Percentiles rank a stretch among this genome's conserved stretches.
Conservation (phyloP, 2,113 vertebrate species). For the Misgurnus anguillicaudatus region DNA sequence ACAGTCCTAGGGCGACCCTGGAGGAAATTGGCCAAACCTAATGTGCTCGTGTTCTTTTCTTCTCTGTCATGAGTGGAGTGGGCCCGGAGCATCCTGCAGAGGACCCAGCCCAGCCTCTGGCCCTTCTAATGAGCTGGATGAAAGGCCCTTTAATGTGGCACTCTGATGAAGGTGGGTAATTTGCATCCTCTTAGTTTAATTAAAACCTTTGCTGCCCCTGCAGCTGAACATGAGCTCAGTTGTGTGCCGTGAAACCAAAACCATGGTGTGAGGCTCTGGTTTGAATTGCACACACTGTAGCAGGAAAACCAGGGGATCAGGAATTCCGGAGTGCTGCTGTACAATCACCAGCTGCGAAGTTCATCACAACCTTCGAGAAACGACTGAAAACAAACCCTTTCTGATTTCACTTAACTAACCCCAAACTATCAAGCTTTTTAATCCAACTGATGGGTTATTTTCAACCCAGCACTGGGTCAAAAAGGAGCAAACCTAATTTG, state of each 20-base stretch:
- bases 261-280: slow-evolving; percentile 19
- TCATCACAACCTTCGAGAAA: no score
- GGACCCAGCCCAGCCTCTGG: slow-evolving; percentile 25
- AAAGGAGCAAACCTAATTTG: no score
- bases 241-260: slow-evolving; percentile 19
- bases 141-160: slow-evolving; percentile 60
- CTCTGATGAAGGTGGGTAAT: slow-evolving; percentile 56
- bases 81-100: slow-evolving; percentile 36
- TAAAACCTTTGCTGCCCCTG: slow-evolving; percentile 51
- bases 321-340: not conserved
- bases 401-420: no score
- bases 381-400: no score
- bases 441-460: no score
- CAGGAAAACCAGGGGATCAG: not conserved
- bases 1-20: slow-evolving; percentile 42
- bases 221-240: slow-evolving; percentile 15
- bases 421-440: no score
- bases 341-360: no score
- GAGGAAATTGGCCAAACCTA: slow-evolving; percentile 56
- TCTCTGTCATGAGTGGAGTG: slow-evolving; percentile 19
- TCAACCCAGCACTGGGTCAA: no score
- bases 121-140: slow-evolving; percentile 58
- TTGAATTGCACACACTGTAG: not conserved
- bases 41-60: slow-evolving; percentile 39
- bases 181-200: slow-evolving; percentile 59